Percentiles rank a stretch among this genome's conserved stretches.
Conservation (phyloP, 2,113 vertebrate species). For the Hippocampus mohnikei region DNA sequence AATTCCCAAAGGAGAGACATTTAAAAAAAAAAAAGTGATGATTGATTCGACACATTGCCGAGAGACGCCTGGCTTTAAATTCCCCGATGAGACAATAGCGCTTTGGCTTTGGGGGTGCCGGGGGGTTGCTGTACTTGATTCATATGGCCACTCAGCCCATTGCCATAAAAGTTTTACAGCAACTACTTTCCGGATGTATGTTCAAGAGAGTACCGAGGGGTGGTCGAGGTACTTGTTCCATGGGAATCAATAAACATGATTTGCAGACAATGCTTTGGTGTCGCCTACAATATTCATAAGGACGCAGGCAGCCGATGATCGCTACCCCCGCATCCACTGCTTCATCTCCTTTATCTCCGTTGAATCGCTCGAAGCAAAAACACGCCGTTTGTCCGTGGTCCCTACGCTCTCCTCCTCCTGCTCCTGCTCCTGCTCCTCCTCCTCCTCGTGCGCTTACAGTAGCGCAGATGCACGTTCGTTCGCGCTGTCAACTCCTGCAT, state of each 20-base stretch:
- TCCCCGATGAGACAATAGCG: constrained; percentile 2
- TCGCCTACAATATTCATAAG: constrained; percentile 34
- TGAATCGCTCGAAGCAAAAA: constrained; percentile 3
- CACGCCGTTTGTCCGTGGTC: constrained; percentile 1
- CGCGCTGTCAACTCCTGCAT: constrained; percentile 55
- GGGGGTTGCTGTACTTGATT: neutral
- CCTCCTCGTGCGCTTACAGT: constrained; percentile 17
- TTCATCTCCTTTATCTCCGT: constrained; percentile 19
- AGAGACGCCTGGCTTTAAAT: constrained; percentile 9
- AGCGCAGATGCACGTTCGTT: constrained; percentile 21
- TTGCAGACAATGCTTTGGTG: constrained; percentile 32
- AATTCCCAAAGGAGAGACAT: constrained; percentile 6
- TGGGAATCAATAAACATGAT: constrained; percentile 42
- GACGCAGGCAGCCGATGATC: constrained; percentile 8
- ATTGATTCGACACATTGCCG: constrained; percentile 11
- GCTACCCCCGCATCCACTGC: neutral
- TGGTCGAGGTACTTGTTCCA: neutral
- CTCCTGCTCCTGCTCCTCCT: neutral
- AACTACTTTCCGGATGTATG: constrained; percentile 27
- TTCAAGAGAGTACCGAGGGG: constrained; percentile 23
- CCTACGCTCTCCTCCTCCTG: constrained; percentile 11
- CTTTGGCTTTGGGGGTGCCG: constrained; percentile 7
- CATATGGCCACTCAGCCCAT: constrained; percentile 16
- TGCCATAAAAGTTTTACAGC: constrained; percentile 62
- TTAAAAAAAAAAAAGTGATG: constrained; percentile 21